phyloP scores from a whole-genome alignment of 2,888 invertebrate species.

The Drosophila gaucha region DNA sequence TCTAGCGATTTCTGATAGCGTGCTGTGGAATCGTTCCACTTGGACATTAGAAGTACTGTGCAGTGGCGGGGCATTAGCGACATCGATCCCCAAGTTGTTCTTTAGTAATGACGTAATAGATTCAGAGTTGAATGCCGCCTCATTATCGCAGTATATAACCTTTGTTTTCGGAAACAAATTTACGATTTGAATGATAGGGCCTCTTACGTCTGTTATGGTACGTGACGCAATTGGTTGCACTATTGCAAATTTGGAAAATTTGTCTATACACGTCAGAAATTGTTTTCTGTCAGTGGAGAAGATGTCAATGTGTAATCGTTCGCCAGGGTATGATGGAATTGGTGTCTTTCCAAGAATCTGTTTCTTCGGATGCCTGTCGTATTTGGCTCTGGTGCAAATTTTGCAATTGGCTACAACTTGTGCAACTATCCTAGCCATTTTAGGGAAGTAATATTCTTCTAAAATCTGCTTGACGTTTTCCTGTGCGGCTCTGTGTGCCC shows the following conservation, averaged over 20 bases:
- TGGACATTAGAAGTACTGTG: conserved; percentile 5
- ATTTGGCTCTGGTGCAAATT: background rate
- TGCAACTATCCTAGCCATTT: background rate
- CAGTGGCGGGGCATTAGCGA: conserved; percentile 6
- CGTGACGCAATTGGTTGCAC: background rate
- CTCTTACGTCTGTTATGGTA: conserved; percentile 3
- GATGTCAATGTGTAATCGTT: conserved; percentile 10
- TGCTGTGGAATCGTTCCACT: conserved; percentile 10
- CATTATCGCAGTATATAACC: conserved; percentile 16
- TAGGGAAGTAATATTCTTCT: background rate
- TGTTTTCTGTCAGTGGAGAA: conserved; percentile 7
- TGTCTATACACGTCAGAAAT: conserved; percentile 9
- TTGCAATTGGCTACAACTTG: background rate
- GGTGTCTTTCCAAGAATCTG: conserved; percentile 12
- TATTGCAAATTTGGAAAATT: no score
- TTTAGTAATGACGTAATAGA: conserved; percentile 7
- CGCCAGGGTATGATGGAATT: background rate
- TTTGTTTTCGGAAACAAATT: conserved; percentile 12
- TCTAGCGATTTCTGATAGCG: background rate
- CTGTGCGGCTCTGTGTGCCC: background rate
- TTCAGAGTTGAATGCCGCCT: conserved; percentile 12
- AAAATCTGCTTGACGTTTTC: background rate
- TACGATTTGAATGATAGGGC: conserved; percentile 1
- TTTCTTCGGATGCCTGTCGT: background rate
- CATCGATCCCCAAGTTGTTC: background rate